Base-by-base conservation (phyloP, 2,888 invertebrate species). In the Campopleginae sp. region DNA sequence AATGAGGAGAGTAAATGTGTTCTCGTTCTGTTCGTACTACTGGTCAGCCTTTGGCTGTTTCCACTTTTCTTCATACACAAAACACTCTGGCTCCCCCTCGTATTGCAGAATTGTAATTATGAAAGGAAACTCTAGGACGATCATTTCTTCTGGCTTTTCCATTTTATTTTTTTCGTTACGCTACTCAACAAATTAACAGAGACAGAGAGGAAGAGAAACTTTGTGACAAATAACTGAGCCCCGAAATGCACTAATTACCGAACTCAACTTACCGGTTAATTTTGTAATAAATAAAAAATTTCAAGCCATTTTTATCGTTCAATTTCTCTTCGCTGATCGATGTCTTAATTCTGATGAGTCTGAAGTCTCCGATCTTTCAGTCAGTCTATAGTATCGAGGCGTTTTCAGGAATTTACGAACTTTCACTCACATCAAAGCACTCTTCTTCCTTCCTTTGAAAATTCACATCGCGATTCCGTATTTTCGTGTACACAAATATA, bases 1-100 rank as follows among this genome's bases (percentile, higher is more conserved):
- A 75, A 83, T 46, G 70, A 81, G 48, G 78, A 65, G 65, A 54
- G 63, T 54, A 27, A 70, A 58, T 27, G 12, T 27, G 68, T 27
- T 68, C 77, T 51, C 19, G 23, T 65, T 71, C 38, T 63, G 48
- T 10, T 46, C 17, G 12, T 17, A 23, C 27, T 27, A 58, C 54
- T 48, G 79, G 82, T 82, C 75, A 83, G 80, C 82, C 83, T 80
- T 38, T 27, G 77, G 83, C 72, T 77, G 66, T 72, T 82, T 77
- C 65, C 76, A 66, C 48, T 10, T 51, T 82, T 61, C 66, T 44
- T 61, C 68, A 68, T 46, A 44, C 51, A 44, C 48, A 66, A 61
- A 77, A 38, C 74, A 77, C n/a, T 48, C 66, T 68, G 61, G 61
- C 44, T 23, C 54, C 33, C 79, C 51, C 58, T 33, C 58, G 48